Conservation (phyloP, 2,888 invertebrate species). For the Colostygia pectinataria region DNA sequence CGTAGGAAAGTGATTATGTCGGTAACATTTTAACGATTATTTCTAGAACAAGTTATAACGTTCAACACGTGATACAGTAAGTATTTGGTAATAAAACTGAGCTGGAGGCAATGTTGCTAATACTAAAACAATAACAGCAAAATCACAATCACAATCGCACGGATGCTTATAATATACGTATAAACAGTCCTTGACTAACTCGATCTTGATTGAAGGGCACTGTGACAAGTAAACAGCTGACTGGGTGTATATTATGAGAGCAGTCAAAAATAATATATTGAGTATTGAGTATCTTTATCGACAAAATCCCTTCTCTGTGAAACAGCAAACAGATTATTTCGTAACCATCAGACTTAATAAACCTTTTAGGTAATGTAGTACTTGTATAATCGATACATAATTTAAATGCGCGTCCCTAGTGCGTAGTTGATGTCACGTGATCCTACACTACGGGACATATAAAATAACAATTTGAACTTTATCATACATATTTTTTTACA, state of each 20-base stretch:
- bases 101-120: too few relatives aligned
- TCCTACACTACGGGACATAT: not conserved
- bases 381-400: constrained; percentile 24
- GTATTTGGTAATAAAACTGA: too few relatives aligned
- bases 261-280: too few relatives aligned
- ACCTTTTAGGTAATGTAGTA: constrained; percentile 1
- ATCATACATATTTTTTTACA: too few relatives aligned
- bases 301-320: constrained; percentile 16
- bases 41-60: not conserved
- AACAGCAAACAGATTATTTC: constrained; percentile 18
- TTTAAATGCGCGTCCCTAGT: constrained; percentile 19
- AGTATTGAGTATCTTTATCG: constrained; percentile 8
- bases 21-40: constrained; percentile 13
- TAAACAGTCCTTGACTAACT: too few relatives aligned
- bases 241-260: too few relatives aligned
- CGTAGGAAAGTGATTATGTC: constrained; percentile 10
- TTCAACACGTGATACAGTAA: not conserved
- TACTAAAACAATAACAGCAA: too few relatives aligned
- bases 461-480: too few relatives aligned
- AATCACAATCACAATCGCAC: too few relatives aligned
- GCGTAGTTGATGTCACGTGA: constrained; percentile 3
- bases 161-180: too few relatives aligned
- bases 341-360: constrained; percentile 1
- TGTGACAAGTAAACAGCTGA: too few relatives aligned
- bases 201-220: too few relatives aligned